Base-by-base conservation (phyloP, 2,113 vertebrate genomes). In the Lathamus discolor region DNA sequence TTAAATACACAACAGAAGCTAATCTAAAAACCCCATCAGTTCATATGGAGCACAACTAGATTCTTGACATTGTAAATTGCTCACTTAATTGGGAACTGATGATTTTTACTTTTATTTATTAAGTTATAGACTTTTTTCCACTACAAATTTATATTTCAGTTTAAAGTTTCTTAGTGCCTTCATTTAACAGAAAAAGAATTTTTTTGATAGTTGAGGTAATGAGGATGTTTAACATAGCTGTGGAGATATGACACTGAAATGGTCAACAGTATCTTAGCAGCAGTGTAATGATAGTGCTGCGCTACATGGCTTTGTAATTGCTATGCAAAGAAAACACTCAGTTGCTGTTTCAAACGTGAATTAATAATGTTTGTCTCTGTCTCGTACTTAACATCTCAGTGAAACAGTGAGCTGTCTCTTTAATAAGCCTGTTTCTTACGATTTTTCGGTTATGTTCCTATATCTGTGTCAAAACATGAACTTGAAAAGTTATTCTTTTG, bases 1-100 rank as follows among this genome's bases (percentile, higher is more conserved):
- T 67, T 95, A 95, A 94, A 91, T 91, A 90, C 88, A 96, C 73
- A 84, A 87, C 96, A 90, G 89, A 98, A 97, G 73, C 92, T 96
- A 39, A 94, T 79, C 87, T 94, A 87, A 83, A 94, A 89, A 67
- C 67, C 84, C 81, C 63, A 48, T 94, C 82, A 68, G 37, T 96
- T 95, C 96, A 73, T 87, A 92, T 35, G 48, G 76, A 92, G 82
- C 20, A 1, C 80, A 94, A 35, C 64, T 77, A 70, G 63, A 95
- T 95, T 95, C 63, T 74, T 94, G 86, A 95, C 76, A 54, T 67
- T 91, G 67, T 78, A 96, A 96, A 81, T 96, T 88, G 91, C 87
- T 96, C 96, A 67, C 52, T 96, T 98, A 94, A 92, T 78, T 95
- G 63, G 88, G 87, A 87, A 64, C 89, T 22, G 39, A 57, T 48